These are phyloP conservation scores for Venusia cambrica DNA, from an alignment of 2,888 invertebrate genomes.

Conservation along the genomic window DNA sequence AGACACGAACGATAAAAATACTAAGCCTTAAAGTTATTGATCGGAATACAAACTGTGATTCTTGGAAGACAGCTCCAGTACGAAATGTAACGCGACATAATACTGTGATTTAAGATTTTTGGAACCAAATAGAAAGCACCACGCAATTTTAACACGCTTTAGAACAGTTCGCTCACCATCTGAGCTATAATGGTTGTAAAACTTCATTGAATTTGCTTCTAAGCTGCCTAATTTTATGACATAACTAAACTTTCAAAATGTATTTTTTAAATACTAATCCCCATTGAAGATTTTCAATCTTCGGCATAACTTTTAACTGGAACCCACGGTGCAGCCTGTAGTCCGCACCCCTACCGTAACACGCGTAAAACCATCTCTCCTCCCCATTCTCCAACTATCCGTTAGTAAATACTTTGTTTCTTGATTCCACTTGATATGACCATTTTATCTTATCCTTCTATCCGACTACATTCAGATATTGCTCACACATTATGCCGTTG, in stretches of 20 bases:
- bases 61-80: conserved; percentile 71
- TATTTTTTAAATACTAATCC: conserved; percentile 74
- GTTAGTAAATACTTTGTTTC: conserved; percentile 56
- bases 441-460: conserved; percentile 61
- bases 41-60: conserved; percentile 41
- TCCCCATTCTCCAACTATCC: conserved; percentile 55
- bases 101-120: conserved; percentile 66
- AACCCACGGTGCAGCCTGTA: conserved; percentile 55
- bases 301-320: conserved; percentile 61
- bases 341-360: conserved; percentile 56
- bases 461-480: conserved; percentile 60
- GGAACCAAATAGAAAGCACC: conserved; percentile 70
- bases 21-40: conserved; percentile 25
- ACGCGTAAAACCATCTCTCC: conserved; percentile 60
- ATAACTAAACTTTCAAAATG: conserved; percentile 54
- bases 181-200: conserved; percentile 30
- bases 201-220: conserved; percentile 38
- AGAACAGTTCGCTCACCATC: conserved; percentile 21
- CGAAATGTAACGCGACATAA: conserved; percentile 59
- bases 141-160: conserved; percentile 55
- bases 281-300: conserved; percentile 75
- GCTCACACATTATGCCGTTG: conserved; percentile 54
- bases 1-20: conserved; percentile 27
- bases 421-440: conserved; percentile 77
- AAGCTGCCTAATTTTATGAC: conserved; percentile 53